Evolutionary conservation across 1,140 invertebrate genomes (phyloP).

Genomic region (Eupeodes corollae): DNA sequence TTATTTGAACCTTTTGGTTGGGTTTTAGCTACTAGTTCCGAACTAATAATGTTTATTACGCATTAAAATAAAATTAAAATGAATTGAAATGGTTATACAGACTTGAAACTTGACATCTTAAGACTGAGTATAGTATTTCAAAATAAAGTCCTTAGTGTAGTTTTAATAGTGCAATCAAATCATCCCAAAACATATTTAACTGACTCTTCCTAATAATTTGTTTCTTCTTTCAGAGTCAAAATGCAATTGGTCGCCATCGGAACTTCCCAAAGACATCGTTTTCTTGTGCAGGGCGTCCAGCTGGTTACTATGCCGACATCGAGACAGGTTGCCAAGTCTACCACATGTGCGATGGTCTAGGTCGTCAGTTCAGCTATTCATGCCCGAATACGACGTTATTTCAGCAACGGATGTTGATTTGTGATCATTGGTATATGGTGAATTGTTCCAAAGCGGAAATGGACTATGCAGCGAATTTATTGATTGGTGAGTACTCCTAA

Average conservation of each 20-base stretch:
- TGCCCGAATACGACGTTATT: conserved; percentile 68
- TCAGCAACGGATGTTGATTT: conserved; percentile 66
- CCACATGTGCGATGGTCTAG: conserved; percentile 64
- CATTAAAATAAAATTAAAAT: too few relatives aligned
- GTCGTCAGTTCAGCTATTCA: conserved; percentile 59
- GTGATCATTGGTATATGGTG: conserved; percentile 76
- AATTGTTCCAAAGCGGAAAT: conserved; percentile 56
- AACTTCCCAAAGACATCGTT: conserved; percentile 39
- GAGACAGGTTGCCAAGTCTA: conserved; percentile 64
- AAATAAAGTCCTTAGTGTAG: too few relatives aligned
- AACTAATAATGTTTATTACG: too few relatives aligned
- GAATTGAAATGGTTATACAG: too few relatives aligned
- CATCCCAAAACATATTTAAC: too few relatives aligned
- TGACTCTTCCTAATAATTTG: too few relatives aligned
- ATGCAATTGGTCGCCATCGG: conserved; percentile 14
- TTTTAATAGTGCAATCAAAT: too few relatives aligned
- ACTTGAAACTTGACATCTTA: too few relatives aligned
- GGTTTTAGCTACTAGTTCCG: too few relatives aligned
- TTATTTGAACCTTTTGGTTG: too few relatives aligned
- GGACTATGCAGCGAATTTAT: conserved; percentile 55
- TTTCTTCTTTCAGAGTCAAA: conserved; percentile 18
- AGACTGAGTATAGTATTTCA: too few relatives aligned
- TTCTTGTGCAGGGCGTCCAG: conserved; percentile 48
- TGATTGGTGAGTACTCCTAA: conserved; percentile 43
- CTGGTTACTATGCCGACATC: conserved; percentile 65